Percentiles rank a stretch among this genome's conserved stretches.
Conservation (phyloP, 1,140 invertebrate genomes). For the Radopholus similis region DNA sequence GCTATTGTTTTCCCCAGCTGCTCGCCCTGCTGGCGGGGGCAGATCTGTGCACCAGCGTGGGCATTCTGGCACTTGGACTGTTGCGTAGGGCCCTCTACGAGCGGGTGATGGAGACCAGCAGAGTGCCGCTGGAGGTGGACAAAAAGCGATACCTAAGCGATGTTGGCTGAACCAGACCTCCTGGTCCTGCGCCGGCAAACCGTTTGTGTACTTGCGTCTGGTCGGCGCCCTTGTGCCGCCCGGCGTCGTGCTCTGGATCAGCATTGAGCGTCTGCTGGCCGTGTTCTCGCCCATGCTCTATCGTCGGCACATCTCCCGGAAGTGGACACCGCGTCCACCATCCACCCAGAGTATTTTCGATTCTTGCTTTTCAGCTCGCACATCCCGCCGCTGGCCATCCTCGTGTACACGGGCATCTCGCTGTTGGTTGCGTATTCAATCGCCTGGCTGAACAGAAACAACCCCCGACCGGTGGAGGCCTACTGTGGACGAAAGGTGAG, state of each 20-base stretch:
- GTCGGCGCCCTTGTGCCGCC: slow-evolving; percentile 28
- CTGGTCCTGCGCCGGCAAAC: slow-evolving; percentile 32
- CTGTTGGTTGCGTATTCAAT: slow-evolving; percentile 22
- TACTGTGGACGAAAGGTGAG: slow-evolving; percentile 36
- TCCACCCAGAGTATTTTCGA: not conserved
- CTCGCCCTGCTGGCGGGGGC: no score
- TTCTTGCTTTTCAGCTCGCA: not conserved
- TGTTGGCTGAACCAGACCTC: slow-evolving; percentile 34
- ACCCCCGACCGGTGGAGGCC: not conserved
- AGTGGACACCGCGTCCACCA: slow-evolving; percentile 4
- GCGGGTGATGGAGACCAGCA: no score
- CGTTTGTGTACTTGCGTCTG: slow-evolving; percentile 37
- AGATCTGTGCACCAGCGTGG: no score
- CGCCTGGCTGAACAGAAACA: slow-evolving; percentile 17
- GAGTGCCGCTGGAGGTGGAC: no score
- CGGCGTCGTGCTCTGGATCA: slow-evolving; percentile 34
- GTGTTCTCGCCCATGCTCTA: slow-evolving; percentile 33
- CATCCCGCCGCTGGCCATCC: slow-evolving; percentile 16
- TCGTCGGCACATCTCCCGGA: slow-evolving; percentile 13
- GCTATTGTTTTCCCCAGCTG: no score
- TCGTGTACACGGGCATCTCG: slow-evolving; percentile 31
- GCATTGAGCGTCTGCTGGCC: slow-evolving; percentile 37
- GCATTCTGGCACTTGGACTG: no score
- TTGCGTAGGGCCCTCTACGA: no score
- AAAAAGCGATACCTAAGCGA: no score